These are phyloP conservation scores for Hippocampus comes DNA, from an alignment of 2,113 vertebrate genomes.

Conservation along the genomic window DNA sequence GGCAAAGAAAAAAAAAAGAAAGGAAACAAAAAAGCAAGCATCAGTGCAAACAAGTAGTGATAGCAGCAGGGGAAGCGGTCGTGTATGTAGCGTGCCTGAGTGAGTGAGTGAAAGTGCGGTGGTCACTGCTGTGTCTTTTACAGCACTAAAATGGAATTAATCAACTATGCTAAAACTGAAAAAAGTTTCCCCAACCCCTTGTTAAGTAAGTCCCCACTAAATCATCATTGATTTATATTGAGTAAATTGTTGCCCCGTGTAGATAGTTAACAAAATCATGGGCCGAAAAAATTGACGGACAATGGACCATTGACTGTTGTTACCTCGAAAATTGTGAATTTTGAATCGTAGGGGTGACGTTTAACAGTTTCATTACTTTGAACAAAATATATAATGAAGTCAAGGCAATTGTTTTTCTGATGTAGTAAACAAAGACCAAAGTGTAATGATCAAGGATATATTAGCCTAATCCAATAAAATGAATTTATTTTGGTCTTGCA, in stretches of 20 bases:
- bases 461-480: background rate
- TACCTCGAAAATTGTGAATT: no score
- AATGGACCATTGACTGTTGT: no score
- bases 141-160: conserved; percentile 1
- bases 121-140: conserved; percentile 13
- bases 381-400: background rate
- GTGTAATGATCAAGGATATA: background rate
- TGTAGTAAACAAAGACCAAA: background rate
- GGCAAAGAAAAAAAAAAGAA: conserved; percentile 18
- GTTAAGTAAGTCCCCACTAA: background rate
- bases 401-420: background rate
- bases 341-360: background rate
- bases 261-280: no score
- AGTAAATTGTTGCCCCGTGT: background rate
- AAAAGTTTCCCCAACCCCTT: background rate
- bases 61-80: conserved; percentile 40
- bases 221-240: background rate
- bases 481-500: background rate
- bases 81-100: conserved; percentile 24
- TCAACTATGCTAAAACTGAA: background rate
- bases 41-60: conserved; percentile 64
- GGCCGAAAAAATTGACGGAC: no score
- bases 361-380: background rate
- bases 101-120: conserved; percentile 26
- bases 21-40: conserved; percentile 54